Percentiles rank a stretch among this genome's conserved stretches.
phyloP scores from a whole-genome alignment of 2,797 vertebrate genomes.

The Pseudopleuronectes americanus region DNA sequence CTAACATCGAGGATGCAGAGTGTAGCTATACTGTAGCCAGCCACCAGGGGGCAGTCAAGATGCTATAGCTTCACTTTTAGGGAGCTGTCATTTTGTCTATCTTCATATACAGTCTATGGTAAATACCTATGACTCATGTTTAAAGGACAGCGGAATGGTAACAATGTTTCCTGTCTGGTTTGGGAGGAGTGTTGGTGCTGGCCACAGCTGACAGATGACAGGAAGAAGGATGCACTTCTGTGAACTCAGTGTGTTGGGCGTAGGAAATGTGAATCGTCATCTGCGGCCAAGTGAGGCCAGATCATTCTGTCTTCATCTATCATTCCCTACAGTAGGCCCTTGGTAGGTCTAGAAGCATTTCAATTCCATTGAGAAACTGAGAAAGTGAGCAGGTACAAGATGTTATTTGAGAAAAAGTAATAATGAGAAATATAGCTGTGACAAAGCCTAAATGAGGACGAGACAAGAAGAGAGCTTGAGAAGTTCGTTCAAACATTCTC shows the following conservation, averaged over 20 bases:
- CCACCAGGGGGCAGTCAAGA: too few species aligned
- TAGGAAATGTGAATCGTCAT: slow-evolving; percentile 49
- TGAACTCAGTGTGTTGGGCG: slow-evolving; percentile 50
- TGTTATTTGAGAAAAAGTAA: too few species aligned
- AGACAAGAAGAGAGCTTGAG: too few species aligned
- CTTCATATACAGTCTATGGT: too few species aligned
- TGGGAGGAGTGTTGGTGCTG: slow-evolving; percentile 22
- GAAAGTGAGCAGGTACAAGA: background rate
- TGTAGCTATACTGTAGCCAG: too few species aligned
- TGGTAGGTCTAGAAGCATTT: background rate
- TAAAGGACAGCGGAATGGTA: slow-evolving; percentile 27
- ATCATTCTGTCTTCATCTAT: slow-evolving; percentile 26
- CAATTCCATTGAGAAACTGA: background rate
- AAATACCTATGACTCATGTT: background rate
- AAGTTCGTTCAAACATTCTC: background rate
- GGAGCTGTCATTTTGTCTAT: too few species aligned
- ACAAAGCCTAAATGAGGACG: too few species aligned
- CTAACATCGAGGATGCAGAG: too few species aligned
- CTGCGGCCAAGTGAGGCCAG: slow-evolving; percentile 3
- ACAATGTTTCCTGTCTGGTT: slow-evolving; percentile 42
- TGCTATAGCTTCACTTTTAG: too few species aligned
- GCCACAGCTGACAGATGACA: slow-evolving; percentile 54
- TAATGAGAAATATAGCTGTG: background rate
- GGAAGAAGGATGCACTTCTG: slow-evolving; percentile 47
- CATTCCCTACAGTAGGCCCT: background rate